phyloP scores from a whole-genome alignment of 2,797 vertebrate species.

The Sylvia borin region DNA sequence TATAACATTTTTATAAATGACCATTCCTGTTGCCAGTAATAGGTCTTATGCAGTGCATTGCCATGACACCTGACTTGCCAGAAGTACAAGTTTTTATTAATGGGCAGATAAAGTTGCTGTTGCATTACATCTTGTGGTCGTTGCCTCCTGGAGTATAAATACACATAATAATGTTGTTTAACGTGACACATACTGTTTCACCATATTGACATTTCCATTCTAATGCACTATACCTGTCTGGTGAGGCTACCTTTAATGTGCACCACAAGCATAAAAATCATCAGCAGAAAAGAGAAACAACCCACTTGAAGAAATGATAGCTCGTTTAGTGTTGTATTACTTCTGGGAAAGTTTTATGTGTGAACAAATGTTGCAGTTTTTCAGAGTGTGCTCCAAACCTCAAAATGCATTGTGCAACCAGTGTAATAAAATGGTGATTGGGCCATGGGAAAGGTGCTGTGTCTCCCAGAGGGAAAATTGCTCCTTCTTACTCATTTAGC shows the following conservation, averaged over 20 bases:
- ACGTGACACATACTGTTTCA: constrained; percentile 9
- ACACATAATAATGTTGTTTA: constrained; percentile 17
- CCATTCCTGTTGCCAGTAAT: neutral
- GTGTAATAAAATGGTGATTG: neutral
- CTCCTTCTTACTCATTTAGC: neutral
- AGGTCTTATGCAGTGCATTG: neutral
- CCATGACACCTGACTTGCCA: neutral
- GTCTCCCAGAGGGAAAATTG: neutral
- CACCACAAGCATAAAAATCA: constrained; percentile 9
- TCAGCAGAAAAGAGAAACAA: constrained; percentile 6
- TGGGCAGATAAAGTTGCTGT: neutral
- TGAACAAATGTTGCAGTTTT: constrained; percentile 28
- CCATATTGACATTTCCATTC: constrained; percentile 44
- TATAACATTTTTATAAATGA: neutral
- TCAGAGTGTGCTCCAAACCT: neutral
- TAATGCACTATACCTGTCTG: constrained; percentile 22
- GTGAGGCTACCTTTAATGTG: neutral
- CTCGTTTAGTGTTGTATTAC: neutral
- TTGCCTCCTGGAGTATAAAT: constrained; percentile 23
- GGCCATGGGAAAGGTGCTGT: neutral
- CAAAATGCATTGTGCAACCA: neutral
- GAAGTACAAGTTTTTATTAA: constrained; percentile 14
- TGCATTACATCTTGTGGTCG: neutral
- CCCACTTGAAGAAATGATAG: constrained; percentile 10
- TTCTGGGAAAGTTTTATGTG: constrained; percentile 17